phyloP scores from a whole-genome alignment of 2,888 invertebrate species.

The Caenorhabditis parvicauda region DNA sequence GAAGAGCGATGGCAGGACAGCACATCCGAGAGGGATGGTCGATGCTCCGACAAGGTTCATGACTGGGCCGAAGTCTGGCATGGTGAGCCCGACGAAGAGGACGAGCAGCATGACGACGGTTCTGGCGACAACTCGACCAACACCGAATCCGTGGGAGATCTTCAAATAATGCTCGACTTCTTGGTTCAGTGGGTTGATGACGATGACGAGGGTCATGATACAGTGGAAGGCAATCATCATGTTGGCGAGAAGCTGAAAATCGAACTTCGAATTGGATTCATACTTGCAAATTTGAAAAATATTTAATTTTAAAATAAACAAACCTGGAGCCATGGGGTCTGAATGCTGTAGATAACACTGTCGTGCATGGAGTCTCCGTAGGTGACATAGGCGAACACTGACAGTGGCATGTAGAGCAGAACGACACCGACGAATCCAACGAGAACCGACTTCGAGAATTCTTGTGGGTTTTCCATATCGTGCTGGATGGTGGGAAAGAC shows the following conservation, averaged over 20 bases:
- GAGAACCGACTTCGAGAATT: slow-evolving; percentile 74
- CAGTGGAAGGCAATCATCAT: slow-evolving; percentile 61
- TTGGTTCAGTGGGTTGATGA: slow-evolving; percentile 59
- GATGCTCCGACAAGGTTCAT: slow-evolving; percentile 50
- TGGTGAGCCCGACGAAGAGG: slow-evolving; percentile 49
- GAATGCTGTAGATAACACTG: slow-evolving; percentile 52
- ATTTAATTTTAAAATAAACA: no score
- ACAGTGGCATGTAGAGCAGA: slow-evolving; percentile 57
- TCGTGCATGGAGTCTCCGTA: slow-evolving; percentile 58
- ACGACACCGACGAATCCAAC: slow-evolving; percentile 54
- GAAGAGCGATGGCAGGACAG: slow-evolving; percentile 49
- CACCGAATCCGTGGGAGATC: slow-evolving; percentile 53
- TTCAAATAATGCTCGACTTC: slow-evolving; percentile 56
- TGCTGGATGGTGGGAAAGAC: slow-evolving; percentile 82
- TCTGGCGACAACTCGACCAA: slow-evolving; percentile 46
- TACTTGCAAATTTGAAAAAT: background rate
- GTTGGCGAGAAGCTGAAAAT: slow-evolving; percentile 47
- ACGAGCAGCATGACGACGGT: slow-evolving; percentile 45
- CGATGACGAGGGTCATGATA: slow-evolving; percentile 57
- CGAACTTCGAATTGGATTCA: background rate
- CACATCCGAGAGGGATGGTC: slow-evolving; percentile 52
- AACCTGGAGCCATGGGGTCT: slow-evolving; percentile 46
- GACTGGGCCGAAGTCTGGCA: slow-evolving; percentile 59
- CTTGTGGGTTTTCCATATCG: slow-evolving; percentile 80
- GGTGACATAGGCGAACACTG: slow-evolving; percentile 52